Evolutionary conservation across 2,888 invertebrate species (phyloP).

Genomic region (Cataglyphis livida): DNA sequence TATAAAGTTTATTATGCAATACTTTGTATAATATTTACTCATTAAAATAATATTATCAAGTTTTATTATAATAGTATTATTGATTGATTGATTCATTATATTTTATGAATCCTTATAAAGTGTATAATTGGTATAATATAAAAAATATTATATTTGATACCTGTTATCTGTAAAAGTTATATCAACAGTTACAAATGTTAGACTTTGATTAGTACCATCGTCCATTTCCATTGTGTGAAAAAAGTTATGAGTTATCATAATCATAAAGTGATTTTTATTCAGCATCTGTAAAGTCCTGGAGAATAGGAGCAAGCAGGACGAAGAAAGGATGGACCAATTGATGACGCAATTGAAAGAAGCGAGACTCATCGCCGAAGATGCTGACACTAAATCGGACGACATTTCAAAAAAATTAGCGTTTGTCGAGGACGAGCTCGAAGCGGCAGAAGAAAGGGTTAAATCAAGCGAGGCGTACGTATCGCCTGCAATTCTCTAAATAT

Average conservation of each 20-base stretch:
- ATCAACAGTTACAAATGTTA: background rate
- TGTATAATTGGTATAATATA: background rate
- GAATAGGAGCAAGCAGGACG: slow-evolving; percentile 88
- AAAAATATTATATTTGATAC: background rate
- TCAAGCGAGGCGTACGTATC: slow-evolving; percentile 87
- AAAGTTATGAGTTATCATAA: background rate
- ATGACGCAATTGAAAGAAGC: slow-evolving; percentile 90
- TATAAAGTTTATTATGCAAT: background rate
- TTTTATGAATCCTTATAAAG: background rate
- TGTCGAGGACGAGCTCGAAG: slow-evolving; percentile 90
- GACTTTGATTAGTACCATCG: background rate
- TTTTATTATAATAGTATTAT: background rate
- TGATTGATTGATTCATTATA: background rate
- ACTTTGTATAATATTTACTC: background rate
- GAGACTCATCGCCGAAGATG: slow-evolving; percentile 90
- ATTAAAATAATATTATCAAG: background rate
- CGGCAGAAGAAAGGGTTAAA: slow-evolving; percentile 89
- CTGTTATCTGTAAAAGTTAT: background rate
- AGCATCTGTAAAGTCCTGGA: slow-evolving; percentile 90
- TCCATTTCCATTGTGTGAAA: background rate
- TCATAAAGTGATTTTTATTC: slow-evolving; percentile 18
- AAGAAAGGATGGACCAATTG: slow-evolving; percentile 89
- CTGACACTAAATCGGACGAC: slow-evolving; percentile 90
- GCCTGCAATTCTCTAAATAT: slow-evolving; percentile 35
- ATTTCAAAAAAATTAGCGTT: slow-evolving; percentile 89